These are phyloP conservation scores for Corydoras sp. DNA, from an alignment of 2,113 vertebrate genomes.

Conservation along the genomic window DNA sequence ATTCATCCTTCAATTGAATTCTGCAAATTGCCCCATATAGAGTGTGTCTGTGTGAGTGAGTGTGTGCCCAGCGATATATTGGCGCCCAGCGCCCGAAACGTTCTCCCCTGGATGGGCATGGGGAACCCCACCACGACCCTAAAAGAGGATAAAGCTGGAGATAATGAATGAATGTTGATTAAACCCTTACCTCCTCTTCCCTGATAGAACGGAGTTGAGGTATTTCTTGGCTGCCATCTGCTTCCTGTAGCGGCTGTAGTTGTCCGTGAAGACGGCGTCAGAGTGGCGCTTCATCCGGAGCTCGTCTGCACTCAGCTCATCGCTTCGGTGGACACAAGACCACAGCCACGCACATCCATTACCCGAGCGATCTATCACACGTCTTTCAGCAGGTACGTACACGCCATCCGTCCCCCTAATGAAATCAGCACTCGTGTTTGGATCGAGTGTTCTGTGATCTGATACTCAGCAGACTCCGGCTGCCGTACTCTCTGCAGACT, in stretches of 20 bases:
- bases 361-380: not conserved
- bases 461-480: not conserved
- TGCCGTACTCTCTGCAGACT: not conserved
- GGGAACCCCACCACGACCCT: too few species aligned
- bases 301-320: constrained; percentile 56
- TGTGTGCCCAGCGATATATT: too few species aligned
- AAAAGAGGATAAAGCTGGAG: too few species aligned
- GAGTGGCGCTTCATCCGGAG: constrained; percentile 75
- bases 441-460: not conserved
- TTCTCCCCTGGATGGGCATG: too few species aligned
- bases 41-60: too few species aligned
- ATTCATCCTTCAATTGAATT: too few species aligned
- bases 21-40: too few species aligned
- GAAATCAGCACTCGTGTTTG: not conserved
- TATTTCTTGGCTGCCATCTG: constrained; percentile 85
- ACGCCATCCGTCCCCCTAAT: not conserved
- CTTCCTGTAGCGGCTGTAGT: constrained; percentile 78
- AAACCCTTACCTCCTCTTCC: constrained; percentile 84
- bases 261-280: constrained; percentile 81
- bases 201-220: constrained; percentile 73
- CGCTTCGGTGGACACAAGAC: constrained; percentile 39
- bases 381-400: not conserved
- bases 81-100: too few species aligned
- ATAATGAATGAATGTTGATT: too few species aligned
- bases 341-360: not conserved